Evolutionary conservation across 23 tunicate genomes (phyloP).

Genomic region (Ascidia mentula): DNA sequence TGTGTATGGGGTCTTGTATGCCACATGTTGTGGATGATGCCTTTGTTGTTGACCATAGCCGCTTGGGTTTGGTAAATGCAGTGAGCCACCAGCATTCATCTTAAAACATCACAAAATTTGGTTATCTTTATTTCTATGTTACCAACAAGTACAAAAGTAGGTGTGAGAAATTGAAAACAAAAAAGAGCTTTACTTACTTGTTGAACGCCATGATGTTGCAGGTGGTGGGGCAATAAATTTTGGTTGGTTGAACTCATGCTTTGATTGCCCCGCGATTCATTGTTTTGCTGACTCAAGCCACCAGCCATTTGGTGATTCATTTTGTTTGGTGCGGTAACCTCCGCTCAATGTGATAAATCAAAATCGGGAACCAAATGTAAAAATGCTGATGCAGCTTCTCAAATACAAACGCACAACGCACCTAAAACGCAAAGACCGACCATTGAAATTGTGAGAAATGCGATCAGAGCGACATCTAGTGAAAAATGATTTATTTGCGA

Average conservation of each 20-base stretch:
- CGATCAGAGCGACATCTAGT: too few species aligned
- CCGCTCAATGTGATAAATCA: too few species aligned
- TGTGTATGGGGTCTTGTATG: neutral
- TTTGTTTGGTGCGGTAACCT: too few species aligned
- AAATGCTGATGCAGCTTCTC: too few species aligned
- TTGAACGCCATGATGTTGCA: neutral
- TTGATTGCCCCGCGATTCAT: neutral
- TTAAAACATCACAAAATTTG: neutral
- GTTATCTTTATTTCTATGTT: neutral
- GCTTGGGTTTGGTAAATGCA: slow-evolving; percentile 86
- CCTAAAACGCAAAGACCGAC: too few species aligned
- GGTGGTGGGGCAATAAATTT: neutral
- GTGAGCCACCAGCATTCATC: slow-evolving; percentile 24
- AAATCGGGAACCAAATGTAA: too few species aligned
- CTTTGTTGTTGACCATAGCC: slow-evolving; percentile 45
- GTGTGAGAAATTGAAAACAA: neutral
- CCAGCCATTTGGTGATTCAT: neutral
- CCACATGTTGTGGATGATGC: slow-evolving; percentile 21
- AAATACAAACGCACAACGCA: too few species aligned
- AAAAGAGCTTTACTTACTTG: neutral
- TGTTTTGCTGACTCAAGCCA: neutral
- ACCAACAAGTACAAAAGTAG: neutral
- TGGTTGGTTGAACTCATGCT: neutral
- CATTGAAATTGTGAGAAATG: too few species aligned
- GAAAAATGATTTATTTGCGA: too few species aligned